Evolutionary conservation across 2,113 vertebrate species (phyloP).

Genomic region (Eidolon helvum): DNA sequence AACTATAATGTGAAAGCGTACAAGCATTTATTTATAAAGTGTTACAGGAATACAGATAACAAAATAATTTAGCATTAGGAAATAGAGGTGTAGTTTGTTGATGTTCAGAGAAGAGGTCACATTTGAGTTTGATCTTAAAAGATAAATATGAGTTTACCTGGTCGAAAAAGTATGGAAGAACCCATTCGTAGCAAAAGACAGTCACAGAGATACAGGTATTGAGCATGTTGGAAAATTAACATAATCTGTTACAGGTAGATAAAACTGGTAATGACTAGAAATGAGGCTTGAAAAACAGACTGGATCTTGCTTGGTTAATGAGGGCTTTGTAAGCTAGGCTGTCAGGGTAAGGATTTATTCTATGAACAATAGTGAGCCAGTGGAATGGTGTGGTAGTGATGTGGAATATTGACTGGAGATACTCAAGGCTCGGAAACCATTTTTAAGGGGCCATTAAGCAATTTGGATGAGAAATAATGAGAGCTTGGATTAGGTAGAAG

Average conservation of each 20-base stretch:
- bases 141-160: background rate
- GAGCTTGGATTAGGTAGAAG: background rate
- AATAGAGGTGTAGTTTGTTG: background rate
- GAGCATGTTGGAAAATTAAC: background rate
- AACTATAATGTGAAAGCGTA: background rate
- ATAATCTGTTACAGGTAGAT: background rate
- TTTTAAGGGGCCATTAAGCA: background rate
- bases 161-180: background rate
- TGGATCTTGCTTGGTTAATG: background rate
- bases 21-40: constrained; percentile 6
- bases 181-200: background rate
- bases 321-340: background rate
- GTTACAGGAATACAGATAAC: background rate
- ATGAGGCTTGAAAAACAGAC: background rate
- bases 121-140: constrained; percentile 31
- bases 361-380: background rate
- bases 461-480: constrained; percentile 18
- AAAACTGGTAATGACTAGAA: background rate
- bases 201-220: background rate
- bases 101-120: background rate
- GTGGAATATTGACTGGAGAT: background rate
- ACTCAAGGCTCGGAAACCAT: background rate
- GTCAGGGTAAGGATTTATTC: constrained; percentile 9
- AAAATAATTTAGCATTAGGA: background rate
- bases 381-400: background rate